These are phyloP conservation scores for Ennomos quercinarius DNA, from an alignment of 2,888 invertebrate genomes.

Conservation along the genomic window DNA sequence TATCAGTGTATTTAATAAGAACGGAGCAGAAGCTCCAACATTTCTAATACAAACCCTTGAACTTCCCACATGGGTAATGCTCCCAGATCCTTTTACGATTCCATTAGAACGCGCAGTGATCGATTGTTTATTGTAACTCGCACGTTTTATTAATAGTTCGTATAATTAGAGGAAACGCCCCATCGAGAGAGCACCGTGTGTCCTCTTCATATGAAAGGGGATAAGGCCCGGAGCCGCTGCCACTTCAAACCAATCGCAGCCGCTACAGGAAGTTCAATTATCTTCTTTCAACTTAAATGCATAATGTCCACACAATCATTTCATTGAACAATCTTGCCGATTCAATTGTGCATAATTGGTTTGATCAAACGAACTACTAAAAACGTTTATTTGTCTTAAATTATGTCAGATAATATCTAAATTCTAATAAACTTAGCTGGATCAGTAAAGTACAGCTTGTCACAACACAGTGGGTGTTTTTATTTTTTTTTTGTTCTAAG, in stretches of 20 bases:
- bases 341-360: constrained; percentile 74
- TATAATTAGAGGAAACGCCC: constrained; percentile 83
- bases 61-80: constrained; percentile 45
- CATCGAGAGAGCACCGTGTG: constrained; percentile 61
- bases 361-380: constrained; percentile 65
- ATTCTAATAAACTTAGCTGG: too few relatives aligned
- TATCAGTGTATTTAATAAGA: constrained; percentile 33
- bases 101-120: constrained; percentile 64
- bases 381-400: background rate
- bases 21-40: constrained; percentile 35
- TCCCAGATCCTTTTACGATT: constrained; percentile 54
- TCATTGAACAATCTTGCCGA: constrained; percentile 79
- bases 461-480: constrained; percentile 3
- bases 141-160: constrained; percentile 78
- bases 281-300: constrained; percentile 80
- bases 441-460: background rate
- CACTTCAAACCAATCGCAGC: constrained; percentile 73
- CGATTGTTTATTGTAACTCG: constrained; percentile 66
- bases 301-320: constrained; percentile 83
- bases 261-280: constrained; percentile 83
- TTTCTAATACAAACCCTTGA: constrained; percentile 31
- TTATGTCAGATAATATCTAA: too few relatives aligned
- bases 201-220: constrained; percentile 70
- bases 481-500: constrained; percentile 22
- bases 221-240: constrained; percentile 57